Base-by-base conservation (phyloP, 2,888 invertebrate genomes). In the Hyppa rectilinea region DNA sequence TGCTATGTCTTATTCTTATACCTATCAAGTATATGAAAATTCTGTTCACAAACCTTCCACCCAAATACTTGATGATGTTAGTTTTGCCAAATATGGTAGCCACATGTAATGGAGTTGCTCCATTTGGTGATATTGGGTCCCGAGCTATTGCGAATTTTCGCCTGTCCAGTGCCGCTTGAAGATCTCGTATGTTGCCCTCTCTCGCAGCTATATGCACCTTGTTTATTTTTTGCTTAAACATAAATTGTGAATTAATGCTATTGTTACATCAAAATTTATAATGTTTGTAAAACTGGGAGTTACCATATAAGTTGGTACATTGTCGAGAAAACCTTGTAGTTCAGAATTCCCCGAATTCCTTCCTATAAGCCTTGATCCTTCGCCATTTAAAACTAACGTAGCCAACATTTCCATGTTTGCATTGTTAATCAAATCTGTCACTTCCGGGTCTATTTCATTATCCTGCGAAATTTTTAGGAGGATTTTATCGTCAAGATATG, bases 401-500 rank as follows among this genome's bases (percentile, higher is more conserved):
- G 99, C 99, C 87, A 99, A 95, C 94, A 98, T 98, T 90, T 98
- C 99, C 97, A 99, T 97, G 89, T 98, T 98, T 12, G 98, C 97
- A 79, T 96, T 96, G 85, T 97, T 97, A 63, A 98, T 97, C 82
- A 98, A 95, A 80, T 96, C 96, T 68, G 96, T 96, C 50, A 98
- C 96, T 90, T 97, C 97, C 23, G 96, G 96, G 82, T 97, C 97
- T 91, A 97, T 95, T 91, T 95, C 94, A 86, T 91, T 95, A 76
- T 95, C 94, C 95, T 96, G 93, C 78, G 65, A 84, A 91, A 85
- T 80, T 75, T 66, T 49, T 74, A 65, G n/a, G 26, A n/a, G 5
- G 2, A 36, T 52, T 81, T 34, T 71, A 52, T 71, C n/a, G 10
- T 26, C 10, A 26, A 53, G 23, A 45, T 43, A 50, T 56, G 60